phyloP scores from a whole-genome alignment of 2,888 invertebrate species.

The Reticulitermes lucifugus region DNA sequence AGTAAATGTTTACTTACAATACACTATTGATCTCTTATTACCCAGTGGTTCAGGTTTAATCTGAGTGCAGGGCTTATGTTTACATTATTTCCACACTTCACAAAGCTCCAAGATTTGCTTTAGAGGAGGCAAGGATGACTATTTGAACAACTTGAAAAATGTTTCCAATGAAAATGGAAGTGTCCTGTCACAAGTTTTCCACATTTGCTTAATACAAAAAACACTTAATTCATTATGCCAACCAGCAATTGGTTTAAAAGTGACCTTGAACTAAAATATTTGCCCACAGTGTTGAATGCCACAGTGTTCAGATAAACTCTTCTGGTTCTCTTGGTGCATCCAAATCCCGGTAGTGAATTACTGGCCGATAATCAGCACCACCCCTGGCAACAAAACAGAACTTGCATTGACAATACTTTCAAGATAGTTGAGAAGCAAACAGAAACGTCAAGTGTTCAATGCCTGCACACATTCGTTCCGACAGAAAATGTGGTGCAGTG shows the following conservation, averaged over 20 bases:
- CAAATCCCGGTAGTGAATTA: constrained; percentile 93
- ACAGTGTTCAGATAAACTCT: constrained; percentile 76
- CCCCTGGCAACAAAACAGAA: constrained; percentile 67
- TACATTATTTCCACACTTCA: not conserved
- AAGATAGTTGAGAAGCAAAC: no score
- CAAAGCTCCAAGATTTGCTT: not conserved
- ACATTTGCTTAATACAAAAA: not conserved
- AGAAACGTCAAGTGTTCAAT: no score
- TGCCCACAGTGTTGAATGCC: not conserved
- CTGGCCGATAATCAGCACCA: constrained; percentile 84
- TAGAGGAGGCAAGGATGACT: not conserved
- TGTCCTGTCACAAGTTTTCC: not conserved
- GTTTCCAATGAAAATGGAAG: not conserved
- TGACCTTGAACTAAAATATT: not conserved
- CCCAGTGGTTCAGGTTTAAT: not conserved
- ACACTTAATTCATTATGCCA: not conserved
- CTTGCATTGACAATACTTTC: not conserved
- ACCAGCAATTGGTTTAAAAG: not conserved
- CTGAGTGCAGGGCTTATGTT: not conserved
- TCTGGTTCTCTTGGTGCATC: constrained; percentile 93
- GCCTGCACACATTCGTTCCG: not conserved
- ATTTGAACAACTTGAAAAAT: not conserved
- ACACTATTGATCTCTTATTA: not conserved
- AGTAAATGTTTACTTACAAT: no score
- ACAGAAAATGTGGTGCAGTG: not conserved